These are phyloP conservation scores for honey bee (Apis mellifera) DNA, from an alignment of 1,140 invertebrate species.

Conservation along the genomic window DNA sequence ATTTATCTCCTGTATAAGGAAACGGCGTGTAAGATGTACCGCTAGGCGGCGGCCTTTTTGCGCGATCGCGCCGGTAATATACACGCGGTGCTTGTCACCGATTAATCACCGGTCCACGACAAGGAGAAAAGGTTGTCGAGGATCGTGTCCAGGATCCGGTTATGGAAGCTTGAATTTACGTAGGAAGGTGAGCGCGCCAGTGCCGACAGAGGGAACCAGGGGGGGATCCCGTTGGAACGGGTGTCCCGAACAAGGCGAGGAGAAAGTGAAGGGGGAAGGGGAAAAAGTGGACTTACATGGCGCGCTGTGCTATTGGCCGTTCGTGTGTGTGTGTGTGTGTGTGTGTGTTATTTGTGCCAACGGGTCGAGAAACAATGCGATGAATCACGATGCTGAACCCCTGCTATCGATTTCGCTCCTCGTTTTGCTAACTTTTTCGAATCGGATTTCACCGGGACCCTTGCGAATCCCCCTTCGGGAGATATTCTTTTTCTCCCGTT, in stretches of 20 bases:
- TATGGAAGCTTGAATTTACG: constrained; percentile 59
- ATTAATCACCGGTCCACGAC: constrained; percentile 52
- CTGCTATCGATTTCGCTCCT: constrained; percentile 8
- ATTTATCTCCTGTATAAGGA: constrained; percentile 28
- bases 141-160: constrained; percentile 32
- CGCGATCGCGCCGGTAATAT: constrained; percentile 32
- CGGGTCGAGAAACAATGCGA: constrained; percentile 46
- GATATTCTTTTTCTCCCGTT: background rate
- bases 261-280: constrained; percentile 26
- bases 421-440: constrained; percentile 11
- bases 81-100: constrained; percentile 16
- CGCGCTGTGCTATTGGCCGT: constrained; percentile 22
- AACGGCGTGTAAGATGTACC: constrained; percentile 1
- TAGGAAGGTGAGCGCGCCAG: background rate
- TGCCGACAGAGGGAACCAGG: constrained; percentile 33
- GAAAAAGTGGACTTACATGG: constrained; percentile 12
- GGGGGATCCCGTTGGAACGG: constrained; percentile 45
- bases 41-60: constrained; percentile 5
- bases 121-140: background rate
- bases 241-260: constrained; percentile 11
- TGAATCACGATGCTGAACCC: constrained; percentile 16
- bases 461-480: too few relatives aligned
- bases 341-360: constrained; percentile 48
- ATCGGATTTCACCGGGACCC: background rate
- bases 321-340: background rate